phyloP scores from a whole-genome alignment of 53 echinoderm and acorn worm genomes.

The Actinopyga echinites region DNA sequence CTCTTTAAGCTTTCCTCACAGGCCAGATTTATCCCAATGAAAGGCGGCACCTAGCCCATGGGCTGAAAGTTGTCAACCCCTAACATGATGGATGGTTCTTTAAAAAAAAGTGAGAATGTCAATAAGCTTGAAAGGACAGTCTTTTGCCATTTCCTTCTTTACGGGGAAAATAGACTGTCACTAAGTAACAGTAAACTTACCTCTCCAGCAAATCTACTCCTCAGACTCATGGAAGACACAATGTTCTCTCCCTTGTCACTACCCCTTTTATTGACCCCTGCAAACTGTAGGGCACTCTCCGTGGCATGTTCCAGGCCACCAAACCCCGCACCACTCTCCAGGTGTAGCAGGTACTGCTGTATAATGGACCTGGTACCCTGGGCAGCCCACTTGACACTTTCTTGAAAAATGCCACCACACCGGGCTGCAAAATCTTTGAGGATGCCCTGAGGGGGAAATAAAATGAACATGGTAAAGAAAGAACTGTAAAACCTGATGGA shows the following conservation, averaged over 20 bases:
- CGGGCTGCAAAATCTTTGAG: constrained; percentile 88
- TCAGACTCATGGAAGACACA: constrained; percentile 92
- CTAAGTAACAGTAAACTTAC: too few relatives aligned
- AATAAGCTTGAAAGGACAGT: too few relatives aligned
- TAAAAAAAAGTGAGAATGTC: too few relatives aligned
- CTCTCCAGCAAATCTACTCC: constrained; percentile 96
- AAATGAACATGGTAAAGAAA: not conserved
- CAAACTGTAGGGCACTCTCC: constrained; percentile 85
- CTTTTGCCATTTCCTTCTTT: too few relatives aligned
- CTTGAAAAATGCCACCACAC: constrained; percentile 94
- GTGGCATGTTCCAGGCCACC: constrained; percentile 79
- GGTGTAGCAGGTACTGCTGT: constrained; percentile 90
- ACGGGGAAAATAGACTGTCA: too few relatives aligned
- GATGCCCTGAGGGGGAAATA: constrained; percentile 57
- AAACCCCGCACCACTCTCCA: constrained; percentile 79
- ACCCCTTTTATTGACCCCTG: constrained; percentile 76
- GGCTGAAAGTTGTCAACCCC: too few relatives aligned
- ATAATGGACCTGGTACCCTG: constrained; percentile 83
- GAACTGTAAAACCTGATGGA: too few relatives aligned
- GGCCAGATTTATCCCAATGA: too few relatives aligned
- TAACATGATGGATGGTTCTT: too few relatives aligned
- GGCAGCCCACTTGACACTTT: constrained; percentile 93
- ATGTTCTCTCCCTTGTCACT: constrained; percentile 84
- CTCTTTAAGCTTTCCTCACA: too few relatives aligned
- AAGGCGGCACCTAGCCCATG: too few relatives aligned